A percentile compares a stretch with the other conserved stretches of the same genome.
These are phyloP conservation scores for Austrofundulus limnaeus DNA, from an alignment of 2,113 vertebrate species.

Conservation along the genomic window DNA sequence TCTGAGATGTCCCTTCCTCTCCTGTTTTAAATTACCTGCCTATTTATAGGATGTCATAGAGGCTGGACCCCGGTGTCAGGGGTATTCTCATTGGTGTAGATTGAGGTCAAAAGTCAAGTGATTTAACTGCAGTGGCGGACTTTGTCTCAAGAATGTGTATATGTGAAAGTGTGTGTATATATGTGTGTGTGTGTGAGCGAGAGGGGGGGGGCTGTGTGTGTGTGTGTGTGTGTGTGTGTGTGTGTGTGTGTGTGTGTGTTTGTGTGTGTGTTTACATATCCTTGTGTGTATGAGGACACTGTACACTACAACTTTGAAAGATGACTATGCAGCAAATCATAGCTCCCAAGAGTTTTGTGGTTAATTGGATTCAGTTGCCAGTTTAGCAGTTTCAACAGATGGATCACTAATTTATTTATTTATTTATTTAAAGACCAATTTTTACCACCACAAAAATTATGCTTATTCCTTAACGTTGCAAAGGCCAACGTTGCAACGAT, in stretches of 20 bases:
- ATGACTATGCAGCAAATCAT: slow-evolving; percentile 44
- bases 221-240: neutral
- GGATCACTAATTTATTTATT: slow-evolving; percentile 44
- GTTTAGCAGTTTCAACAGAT: slow-evolving; percentile 64
- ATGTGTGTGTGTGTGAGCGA: neutral
- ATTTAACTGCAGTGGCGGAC: slow-evolving; percentile 57
- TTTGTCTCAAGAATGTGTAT: slow-evolving; percentile 28
- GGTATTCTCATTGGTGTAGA: slow-evolving; percentile 53
- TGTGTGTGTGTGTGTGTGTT: neutral
- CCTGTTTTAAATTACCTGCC: slow-evolving; percentile 57
- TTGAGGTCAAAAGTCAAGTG: slow-evolving; percentile 64
- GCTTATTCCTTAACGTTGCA: slow-evolving; percentile 10
- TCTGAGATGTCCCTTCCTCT: slow-evolving; percentile 45
- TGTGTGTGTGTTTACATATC: neutral
- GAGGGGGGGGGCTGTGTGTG: too few species aligned
- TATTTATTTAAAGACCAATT: slow-evolving; percentile 62
- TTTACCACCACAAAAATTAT: too few species aligned
- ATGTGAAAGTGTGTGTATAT: neutral
- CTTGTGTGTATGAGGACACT: slow-evolving; percentile 24
- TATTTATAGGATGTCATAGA: slow-evolving; percentile 65
- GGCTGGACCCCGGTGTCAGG: slow-evolving; percentile 32
- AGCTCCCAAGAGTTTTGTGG: slow-evolving; percentile 41
- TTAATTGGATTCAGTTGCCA: slow-evolving; percentile 55
- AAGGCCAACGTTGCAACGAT: neutral
- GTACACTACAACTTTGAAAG: slow-evolving; percentile 43